A percentile compares a stretch with the other conserved stretches of the same genome.
Conservation (phyloP, 2,797 vertebrate genomes). For the Sebastes cheni region DNA sequence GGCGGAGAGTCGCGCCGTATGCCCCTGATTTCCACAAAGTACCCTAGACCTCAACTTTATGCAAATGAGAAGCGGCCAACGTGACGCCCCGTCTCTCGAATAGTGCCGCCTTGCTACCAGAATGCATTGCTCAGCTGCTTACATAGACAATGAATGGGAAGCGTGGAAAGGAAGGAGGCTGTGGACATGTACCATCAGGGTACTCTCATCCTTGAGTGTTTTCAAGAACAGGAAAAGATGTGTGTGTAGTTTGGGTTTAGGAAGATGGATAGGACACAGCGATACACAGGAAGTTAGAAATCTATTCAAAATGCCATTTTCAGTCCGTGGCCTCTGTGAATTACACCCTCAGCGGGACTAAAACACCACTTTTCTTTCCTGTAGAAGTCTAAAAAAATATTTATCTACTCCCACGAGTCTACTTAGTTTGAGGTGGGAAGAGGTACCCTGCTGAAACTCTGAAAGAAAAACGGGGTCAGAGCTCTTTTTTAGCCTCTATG, state of each 20-base stretch:
- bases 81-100: too few relatives aligned
- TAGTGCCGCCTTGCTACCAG: too few relatives aligned
- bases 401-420: slow-evolving; percentile 13
- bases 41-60: too few relatives aligned
- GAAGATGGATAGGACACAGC: neutral
- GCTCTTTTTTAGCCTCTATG: slow-evolving; percentile 31
- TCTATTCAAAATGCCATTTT: slow-evolving; percentile 50
- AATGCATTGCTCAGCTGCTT: too few relatives aligned
- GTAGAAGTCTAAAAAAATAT: slow-evolving; percentile 29
- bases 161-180: too few relatives aligned
- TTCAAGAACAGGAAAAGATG: neutral
- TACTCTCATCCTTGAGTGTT: slow-evolving; percentile 1
- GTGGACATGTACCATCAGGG: too few relatives aligned
- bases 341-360: slow-evolving; percentile 27
- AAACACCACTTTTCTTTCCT: slow-evolving; percentile 28
- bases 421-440: slow-evolving; percentile 24
- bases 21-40: too few relatives aligned
- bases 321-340: slow-evolving; percentile 32
- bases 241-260: neutral
- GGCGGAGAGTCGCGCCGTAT: too few relatives aligned
- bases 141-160: too few relatives aligned
- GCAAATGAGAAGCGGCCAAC: too few relatives aligned
- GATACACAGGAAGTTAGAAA: slow-evolving; percentile 13
- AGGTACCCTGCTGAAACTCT: neutral
- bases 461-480: slow-evolving; percentile 5